Conservation (phyloP, 2,888 invertebrate species). For the Platerodrilus igneus region DNA sequence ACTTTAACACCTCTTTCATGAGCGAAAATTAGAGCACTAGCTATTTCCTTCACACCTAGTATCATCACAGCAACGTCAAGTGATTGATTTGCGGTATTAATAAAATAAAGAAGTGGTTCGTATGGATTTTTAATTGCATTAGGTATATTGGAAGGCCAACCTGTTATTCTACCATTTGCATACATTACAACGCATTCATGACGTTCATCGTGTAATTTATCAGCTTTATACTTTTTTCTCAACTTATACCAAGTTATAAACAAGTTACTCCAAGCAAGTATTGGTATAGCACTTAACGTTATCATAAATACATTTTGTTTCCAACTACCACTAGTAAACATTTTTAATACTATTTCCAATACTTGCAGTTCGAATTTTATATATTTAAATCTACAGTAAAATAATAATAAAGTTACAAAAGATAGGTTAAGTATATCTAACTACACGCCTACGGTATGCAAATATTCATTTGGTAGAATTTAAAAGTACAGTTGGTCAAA, state of each 20-base stretch:
- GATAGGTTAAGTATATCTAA: too few species aligned
- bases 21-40: slow-evolving; percentile 31
- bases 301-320: too few species aligned
- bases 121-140: slow-evolving; percentile 14
- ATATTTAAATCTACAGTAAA: too few species aligned
- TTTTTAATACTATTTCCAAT: too few species aligned
- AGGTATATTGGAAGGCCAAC: slow-evolving; percentile 31
- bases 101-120: slow-evolving; percentile 38
- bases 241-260: slow-evolving; percentile 27
- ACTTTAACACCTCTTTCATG: slow-evolving; percentile 35
- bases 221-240: slow-evolving; percentile 27
- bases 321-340: too few species aligned
- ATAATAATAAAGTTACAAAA: too few species aligned
- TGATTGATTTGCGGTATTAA: slow-evolving; percentile 33
- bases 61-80: slow-evolving; percentile 38
- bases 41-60: slow-evolving; percentile 29
- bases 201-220: slow-evolving; percentile 31
- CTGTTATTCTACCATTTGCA: slow-evolving; percentile 26
- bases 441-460: too few species aligned
- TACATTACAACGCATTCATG: slow-evolving; percentile 41
- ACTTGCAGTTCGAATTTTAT: too few species aligned
- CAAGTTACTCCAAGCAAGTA: slow-evolving; percentile 31
- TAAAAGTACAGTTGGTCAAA: too few species aligned
- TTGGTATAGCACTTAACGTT: too few species aligned
- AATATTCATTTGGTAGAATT: too few species aligned